Conservation (phyloP, 2,797 vertebrate species). For the Siniperca undulata region DNA sequence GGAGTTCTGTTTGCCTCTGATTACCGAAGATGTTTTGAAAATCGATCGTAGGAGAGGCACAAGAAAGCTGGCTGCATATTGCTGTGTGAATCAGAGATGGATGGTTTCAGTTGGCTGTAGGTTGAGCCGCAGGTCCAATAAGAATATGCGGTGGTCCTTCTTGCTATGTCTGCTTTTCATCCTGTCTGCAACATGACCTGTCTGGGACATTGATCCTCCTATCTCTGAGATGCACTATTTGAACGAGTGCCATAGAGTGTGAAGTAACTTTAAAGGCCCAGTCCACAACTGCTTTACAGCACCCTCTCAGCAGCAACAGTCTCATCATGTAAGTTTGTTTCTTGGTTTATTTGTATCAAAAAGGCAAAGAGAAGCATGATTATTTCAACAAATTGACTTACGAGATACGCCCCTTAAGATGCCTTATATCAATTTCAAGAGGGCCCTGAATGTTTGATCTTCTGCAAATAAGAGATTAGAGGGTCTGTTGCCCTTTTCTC, state of each 20-base stretch:
- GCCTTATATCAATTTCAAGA: background rate
- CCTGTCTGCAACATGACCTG: conserved; percentile 24
- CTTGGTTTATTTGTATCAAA: background rate
- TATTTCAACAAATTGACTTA: background rate
- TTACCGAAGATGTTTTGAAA: conserved; percentile 58
- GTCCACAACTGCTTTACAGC: background rate
- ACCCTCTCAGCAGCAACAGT: background rate
- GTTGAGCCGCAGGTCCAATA: conserved; percentile 31
- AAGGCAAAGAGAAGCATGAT: conserved; percentile 1
- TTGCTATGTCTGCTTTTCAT: conserved; percentile 15
- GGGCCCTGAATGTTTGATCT: background rate
- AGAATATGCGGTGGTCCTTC: background rate
- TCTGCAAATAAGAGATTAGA: background rate
- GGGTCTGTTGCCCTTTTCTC: background rate
- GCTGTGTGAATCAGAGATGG: conserved; percentile 9
- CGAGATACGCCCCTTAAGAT: background rate
- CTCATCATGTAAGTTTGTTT: background rate
- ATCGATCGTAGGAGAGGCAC: conserved; percentile 39
- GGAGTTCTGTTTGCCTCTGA: conserved; percentile 51
- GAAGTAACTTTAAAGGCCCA: conserved; percentile 12
- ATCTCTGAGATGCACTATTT: conserved; percentile 26
- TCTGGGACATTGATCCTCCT: conserved; percentile 17
- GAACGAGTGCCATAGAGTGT: conserved; percentile 3
- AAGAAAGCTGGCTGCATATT: conserved; percentile 19
- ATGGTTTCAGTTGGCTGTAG: conserved; percentile 1